These are phyloP conservation scores for Panurus biarmicus DNA, from an alignment of 2,113 vertebrate species.

Conservation along the genomic window DNA sequence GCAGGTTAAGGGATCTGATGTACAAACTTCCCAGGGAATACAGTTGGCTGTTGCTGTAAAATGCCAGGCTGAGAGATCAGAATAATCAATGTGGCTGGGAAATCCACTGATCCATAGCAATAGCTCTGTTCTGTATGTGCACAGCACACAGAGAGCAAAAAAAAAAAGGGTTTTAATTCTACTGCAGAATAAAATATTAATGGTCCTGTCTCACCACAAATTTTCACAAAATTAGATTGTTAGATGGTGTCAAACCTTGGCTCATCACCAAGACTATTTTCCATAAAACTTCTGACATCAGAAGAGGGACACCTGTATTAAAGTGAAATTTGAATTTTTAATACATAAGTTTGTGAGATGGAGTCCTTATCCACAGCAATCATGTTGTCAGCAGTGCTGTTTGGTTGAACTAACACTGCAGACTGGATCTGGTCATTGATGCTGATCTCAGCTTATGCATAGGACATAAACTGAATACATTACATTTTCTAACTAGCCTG, in stretches of 20 bases:
- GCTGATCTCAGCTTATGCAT: conserved; percentile 2
- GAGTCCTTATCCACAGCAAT: neutral
- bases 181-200: neutral
- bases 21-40: neutral
- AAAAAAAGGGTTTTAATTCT: neutral
- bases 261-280: neutral
- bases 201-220: neutral
- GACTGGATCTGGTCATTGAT: neutral
- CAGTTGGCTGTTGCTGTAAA: neutral
- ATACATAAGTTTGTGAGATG: neutral
- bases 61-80: neutral
- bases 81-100: neutral
- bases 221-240: neutral
- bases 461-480: conserved; percentile 12
- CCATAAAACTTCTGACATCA: neutral
- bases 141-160: neutral
- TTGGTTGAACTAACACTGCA: neutral
- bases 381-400: neutral
- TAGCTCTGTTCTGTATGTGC: neutral
- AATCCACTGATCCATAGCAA: neutral
- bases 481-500: neutral
- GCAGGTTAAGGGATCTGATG: neutral
- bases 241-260: neutral
- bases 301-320: neutral
- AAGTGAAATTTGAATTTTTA: neutral